Evolutionary conservation across 2,113 vertebrate species (phyloP).

Genomic region (Zingel zingel): DNA sequence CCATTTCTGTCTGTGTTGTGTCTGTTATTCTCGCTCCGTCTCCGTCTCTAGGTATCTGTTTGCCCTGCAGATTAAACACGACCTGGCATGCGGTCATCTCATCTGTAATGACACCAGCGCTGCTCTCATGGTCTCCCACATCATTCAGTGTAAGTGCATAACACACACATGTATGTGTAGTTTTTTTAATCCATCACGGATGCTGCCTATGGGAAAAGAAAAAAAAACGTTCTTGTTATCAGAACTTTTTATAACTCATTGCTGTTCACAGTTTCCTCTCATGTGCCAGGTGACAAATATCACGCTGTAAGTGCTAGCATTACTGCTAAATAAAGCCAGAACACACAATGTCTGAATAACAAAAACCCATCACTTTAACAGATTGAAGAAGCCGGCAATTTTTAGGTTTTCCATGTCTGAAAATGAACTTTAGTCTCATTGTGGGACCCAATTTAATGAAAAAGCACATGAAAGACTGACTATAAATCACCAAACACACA

Average conservation of each 20-base stretch:
- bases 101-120: constrained; percentile 94
- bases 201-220: not conserved
- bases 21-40: not conserved
- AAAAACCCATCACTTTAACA: not conserved
- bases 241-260: not conserved
- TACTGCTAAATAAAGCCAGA: not conserved
- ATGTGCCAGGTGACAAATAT: not conserved
- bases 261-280: not conserved
- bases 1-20: not conserved
- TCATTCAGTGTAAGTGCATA: constrained; percentile 93
- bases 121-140: constrained; percentile 95
- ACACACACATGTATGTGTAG: not conserved
- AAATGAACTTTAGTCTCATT: not conserved
- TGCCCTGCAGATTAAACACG: constrained; percentile 96
- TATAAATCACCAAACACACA: constrained; percentile 1
- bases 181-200: not conserved
- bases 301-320: not conserved
- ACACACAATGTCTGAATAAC: not conserved
- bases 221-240: not conserved
- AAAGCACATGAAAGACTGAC: not conserved
- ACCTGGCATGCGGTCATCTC: constrained; percentile 91
- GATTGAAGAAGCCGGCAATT: not conserved
- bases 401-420: not conserved
- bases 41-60: constrained; percentile 93
- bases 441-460: not conserved